Percentiles rank a stretch among this genome's conserved stretches.
These are phyloP conservation scores for Drosophila suboccidentalis DNA, from an alignment of 2,888 invertebrate genomes.

Conservation along the genomic window DNA sequence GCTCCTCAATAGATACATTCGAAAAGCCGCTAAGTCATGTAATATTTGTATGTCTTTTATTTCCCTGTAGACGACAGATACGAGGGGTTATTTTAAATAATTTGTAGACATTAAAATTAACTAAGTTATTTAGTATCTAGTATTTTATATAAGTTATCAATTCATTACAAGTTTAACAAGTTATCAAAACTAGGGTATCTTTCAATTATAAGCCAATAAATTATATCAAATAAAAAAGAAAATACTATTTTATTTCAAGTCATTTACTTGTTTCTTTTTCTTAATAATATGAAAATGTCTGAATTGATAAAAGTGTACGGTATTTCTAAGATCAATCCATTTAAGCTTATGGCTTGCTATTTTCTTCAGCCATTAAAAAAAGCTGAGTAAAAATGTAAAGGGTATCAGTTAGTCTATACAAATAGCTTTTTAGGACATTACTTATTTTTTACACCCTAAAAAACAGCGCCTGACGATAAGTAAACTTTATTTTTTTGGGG, in stretches of 20 bases:
- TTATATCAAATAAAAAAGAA: too few relatives aligned
- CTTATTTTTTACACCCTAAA: background rate
- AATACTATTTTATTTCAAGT: too few relatives aligned
- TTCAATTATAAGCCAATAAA: too few relatives aligned
- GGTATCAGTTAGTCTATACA: background rate
- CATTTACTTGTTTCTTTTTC: too few relatives aligned
- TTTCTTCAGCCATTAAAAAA: background rate
- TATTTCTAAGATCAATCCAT: too few relatives aligned
- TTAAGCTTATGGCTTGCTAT: background rate
- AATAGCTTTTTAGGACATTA: background rate
- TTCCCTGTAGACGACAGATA: background rate
- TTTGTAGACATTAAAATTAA: background rate
- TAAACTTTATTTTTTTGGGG: conserved; percentile 10
- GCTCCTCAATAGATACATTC: conserved; percentile 39
- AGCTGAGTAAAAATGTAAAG: background rate
- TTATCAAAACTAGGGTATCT: too few relatives aligned
- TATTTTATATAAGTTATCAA: too few relatives aligned
- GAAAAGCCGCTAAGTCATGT: conserved; percentile 41
- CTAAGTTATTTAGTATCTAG: too few relatives aligned
- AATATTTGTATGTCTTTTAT: conserved; percentile 24
- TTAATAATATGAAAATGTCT: background rate
- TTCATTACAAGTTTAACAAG: too few relatives aligned
- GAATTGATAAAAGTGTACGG: background rate
- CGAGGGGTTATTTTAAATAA: background rate
- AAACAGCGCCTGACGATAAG: conserved; percentile 9